Conservation (phyloP, 2,888 invertebrate genomes). For the Lasioglossum marginatum region DNA sequence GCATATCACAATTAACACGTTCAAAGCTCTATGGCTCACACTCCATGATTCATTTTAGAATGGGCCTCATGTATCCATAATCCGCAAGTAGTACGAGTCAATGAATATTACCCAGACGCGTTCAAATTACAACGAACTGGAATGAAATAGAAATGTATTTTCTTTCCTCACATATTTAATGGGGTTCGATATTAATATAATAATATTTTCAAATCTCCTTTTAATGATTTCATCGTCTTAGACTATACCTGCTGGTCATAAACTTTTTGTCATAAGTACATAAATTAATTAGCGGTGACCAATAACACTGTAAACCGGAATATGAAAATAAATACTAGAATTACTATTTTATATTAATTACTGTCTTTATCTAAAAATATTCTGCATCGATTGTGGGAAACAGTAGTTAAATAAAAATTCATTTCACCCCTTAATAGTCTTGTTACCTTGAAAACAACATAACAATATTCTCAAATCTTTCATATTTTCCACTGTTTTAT, state of each 20-base stretch:
- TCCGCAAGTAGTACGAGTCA: conserved; percentile 1
- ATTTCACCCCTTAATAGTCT: too few relatives aligned
- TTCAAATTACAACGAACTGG: not conserved
- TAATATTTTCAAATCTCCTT: not conserved
- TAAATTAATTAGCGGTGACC: not conserved
- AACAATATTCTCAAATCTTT: too few relatives aligned
- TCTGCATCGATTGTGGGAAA: too few relatives aligned
- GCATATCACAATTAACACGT: not conserved
- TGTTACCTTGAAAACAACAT: too few relatives aligned
- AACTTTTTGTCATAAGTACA: not conserved
- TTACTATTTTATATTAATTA: not conserved
- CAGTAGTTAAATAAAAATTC: too few relatives aligned
- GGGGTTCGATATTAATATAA: not conserved
- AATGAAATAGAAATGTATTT: not conserved
- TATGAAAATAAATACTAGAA: not conserved
- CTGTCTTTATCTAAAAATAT: too few relatives aligned
- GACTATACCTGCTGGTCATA: not conserved
- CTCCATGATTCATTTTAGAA: not conserved
- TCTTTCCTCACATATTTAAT: not conserved
- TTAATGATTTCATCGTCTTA: not conserved
- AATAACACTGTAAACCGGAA: not conserved
- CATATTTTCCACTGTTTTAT: too few relatives aligned
- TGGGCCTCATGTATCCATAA: not conserved
- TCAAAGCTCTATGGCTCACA: not conserved
- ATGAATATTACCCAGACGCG: not conserved